Base-by-base conservation (phyloP, 1,140 invertebrate species). In the Rhyacophila brunnea region DNA sequence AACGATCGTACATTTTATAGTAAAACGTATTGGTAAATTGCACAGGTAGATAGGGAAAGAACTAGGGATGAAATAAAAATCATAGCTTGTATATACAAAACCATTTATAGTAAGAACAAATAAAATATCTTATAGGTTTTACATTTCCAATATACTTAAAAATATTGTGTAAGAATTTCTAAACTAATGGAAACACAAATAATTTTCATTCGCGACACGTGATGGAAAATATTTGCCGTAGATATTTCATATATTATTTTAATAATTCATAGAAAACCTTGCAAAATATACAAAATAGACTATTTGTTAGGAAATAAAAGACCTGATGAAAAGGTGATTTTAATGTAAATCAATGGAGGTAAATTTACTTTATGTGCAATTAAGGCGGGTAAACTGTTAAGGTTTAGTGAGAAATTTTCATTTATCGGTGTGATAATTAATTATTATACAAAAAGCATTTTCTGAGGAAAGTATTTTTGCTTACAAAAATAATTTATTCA, bases 41-140 rank as follows among this genome's bases (percentile, higher is more conserved):
- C n/a, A n/a, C n/a, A n/a, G n/a, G n/a, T n/a, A n/a, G 11, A 40
- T 40, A 40, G 11, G 3, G 11, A 40, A 15, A 36, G 20, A 53
- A 18, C 11, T n/a, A 7, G 20, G 43, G 17, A 45, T 45, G 14
- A 51, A 47, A 52, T 20, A 58, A 58, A 49, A 48, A 49, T 5
- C 13, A 15, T 15, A 4, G 4, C 49, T 38, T 19, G 49, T 64
- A 60, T 64, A 59, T 60, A 64, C 62, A 64, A 64, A 64, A 64
- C 57, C 62, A 59, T 59, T 64, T 64, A 64, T 58, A 50, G 56
- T 59, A 64, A 64, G 52, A 59, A 64, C 56, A 59, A 64, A 64
- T 59, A 59, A 64, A 59, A 58, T 35, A 35, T 57, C 44, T 52
- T 54, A 58, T 44, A 56, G 34, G 23, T 56, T 56, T 55, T 59